Percentiles rank a stretch among this genome's conserved stretches.
Evolutionary conservation across 2,797 vertebrate genomes (phyloP).

Genomic region (Apogon talboti): DNA sequence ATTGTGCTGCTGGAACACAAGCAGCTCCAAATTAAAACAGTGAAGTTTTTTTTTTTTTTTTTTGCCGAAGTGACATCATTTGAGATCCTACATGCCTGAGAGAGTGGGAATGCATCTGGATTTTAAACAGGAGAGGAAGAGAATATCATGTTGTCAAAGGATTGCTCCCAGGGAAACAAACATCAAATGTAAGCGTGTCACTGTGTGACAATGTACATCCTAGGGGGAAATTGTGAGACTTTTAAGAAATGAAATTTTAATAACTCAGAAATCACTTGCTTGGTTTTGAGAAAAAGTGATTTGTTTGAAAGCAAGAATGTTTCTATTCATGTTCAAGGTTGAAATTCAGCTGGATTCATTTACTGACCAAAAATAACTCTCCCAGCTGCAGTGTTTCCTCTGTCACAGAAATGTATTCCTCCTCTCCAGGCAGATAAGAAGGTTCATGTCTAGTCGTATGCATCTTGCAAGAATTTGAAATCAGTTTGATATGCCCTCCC

Average conservation of each 20-base stretch:
- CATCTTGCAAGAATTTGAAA: conserved; percentile 59
- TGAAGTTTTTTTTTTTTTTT: conserved; percentile 21
- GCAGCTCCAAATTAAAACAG: conserved; percentile 41
- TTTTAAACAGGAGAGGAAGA: conserved; percentile 45
- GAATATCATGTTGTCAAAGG: conserved; percentile 55
- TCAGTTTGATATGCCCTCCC: conserved; percentile 61
- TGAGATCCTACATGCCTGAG: conserved; percentile 29
- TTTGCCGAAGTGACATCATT: conserved; percentile 17
- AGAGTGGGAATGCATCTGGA: conserved; percentile 44
- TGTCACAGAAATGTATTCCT: conserved; percentile 52
- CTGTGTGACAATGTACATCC: conserved; percentile 54
- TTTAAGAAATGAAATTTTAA: conserved; percentile 62
- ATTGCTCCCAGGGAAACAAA: conserved; percentile 67
- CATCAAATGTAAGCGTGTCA: conserved; percentile 47
- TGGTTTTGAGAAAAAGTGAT: conserved; percentile 41
- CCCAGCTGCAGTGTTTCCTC: conserved; percentile 44
- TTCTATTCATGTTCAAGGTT: conserved; percentile 45
- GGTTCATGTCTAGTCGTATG: conserved; percentile 42
- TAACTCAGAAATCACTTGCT: conserved; percentile 45
- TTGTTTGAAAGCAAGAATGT: conserved; percentile 46
- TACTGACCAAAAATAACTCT: conserved; percentile 60
- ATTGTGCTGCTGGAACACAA: conserved; percentile 20
- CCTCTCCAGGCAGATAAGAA: conserved; percentile 57
- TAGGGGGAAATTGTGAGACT: conserved; percentile 41
- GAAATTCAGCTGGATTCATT: conserved; percentile 57